phyloP scores from a whole-genome alignment of 2,888 invertebrate species.

The Coenonympha arcania region DNA sequence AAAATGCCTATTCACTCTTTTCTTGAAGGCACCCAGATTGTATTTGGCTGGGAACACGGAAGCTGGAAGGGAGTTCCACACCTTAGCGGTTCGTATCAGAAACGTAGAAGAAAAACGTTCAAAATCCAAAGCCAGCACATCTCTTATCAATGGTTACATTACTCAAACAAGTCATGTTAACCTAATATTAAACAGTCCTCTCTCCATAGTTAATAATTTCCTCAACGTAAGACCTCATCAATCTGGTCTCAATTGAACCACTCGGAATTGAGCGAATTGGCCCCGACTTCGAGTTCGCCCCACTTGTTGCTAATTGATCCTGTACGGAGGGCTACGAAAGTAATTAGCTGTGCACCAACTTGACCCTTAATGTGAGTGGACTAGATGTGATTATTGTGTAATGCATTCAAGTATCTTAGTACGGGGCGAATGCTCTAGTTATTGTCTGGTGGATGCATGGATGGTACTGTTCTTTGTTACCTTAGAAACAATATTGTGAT shows the following conservation, averaged over 20 bases:
- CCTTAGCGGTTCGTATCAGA: too few species aligned
- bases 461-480: slow-evolving; percentile 9
- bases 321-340: slow-evolving; percentile 17
- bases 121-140: too few species aligned
- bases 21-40: too few species aligned
- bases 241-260: slow-evolving; percentile 35
- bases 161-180: too few species aligned
- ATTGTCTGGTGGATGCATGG: slow-evolving; percentile 1
- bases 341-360: slow-evolving; percentile 8
- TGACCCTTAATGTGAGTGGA: slow-evolving; percentile 8
- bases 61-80: too few species aligned
- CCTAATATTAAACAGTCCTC: slow-evolving; percentile 4
- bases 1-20: too few species aligned
- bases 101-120: too few species aligned
- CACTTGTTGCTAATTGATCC: slow-evolving; percentile 37
- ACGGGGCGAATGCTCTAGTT: background rate
- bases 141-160: too few species aligned
- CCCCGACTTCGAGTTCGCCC: slow-evolving; percentile 27
- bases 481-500: slow-evolving; percentile 15
- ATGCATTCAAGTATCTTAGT: background rate
- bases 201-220: slow-evolving; percentile 9
- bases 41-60: too few species aligned
- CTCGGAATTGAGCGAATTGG: slow-evolving; percentile 36
- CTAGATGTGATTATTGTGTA: slow-evolving; percentile 9
- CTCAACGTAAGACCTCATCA: slow-evolving; percentile 27